Conservation (phyloP, 1,140 invertebrate species). For the Drosophila teissieri region DNA sequence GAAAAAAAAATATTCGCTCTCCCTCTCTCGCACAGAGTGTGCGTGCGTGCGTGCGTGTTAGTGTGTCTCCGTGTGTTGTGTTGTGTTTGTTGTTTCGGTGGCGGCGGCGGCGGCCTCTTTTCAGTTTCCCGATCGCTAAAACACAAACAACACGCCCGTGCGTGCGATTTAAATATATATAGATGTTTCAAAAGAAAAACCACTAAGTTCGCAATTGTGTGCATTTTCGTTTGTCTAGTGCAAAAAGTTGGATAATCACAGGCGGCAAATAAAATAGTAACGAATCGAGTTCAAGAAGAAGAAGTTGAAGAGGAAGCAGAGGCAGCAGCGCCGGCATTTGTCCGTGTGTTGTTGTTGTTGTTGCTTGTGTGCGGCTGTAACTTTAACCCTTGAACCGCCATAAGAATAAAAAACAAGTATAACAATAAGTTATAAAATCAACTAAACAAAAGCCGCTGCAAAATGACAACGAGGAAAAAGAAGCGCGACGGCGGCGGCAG, state of each 20-base stretch:
- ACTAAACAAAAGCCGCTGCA: constrained; percentile 9
- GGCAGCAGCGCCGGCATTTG: constrained; percentile 58
- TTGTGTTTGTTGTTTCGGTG: constrained; percentile 41
- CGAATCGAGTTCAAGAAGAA: background rate
- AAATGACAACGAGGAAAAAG: constrained; percentile 91
- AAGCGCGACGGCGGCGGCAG: constrained; percentile 88
- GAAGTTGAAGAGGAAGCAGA: constrained; percentile 17
- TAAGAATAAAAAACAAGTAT: constrained; percentile 8
- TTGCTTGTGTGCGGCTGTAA: constrained; percentile 34
- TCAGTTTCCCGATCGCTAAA: constrained; percentile 27
- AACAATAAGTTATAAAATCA: constrained; percentile 5
- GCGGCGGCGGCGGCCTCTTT: constrained; percentile 5
- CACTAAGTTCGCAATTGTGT: constrained; percentile 28
- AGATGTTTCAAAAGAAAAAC: constrained; percentile 20
- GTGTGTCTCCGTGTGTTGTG: constrained; percentile 9
- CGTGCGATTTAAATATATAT: constrained; percentile 25
- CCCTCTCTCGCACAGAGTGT: constrained; percentile 1
- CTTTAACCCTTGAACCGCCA: constrained; percentile 23
- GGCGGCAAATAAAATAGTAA: constrained; percentile 25
- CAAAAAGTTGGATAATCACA: constrained; percentile 41
- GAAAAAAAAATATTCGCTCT: constrained; percentile 11
- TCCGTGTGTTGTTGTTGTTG: constrained; percentile 49
- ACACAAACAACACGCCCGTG: constrained; percentile 21
- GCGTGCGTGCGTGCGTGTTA: background rate
- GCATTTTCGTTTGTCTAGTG: constrained; percentile 53